Conservation (phyloP, 2,113 vertebrate species). For the Porphyrio hochstetteri region DNA sequence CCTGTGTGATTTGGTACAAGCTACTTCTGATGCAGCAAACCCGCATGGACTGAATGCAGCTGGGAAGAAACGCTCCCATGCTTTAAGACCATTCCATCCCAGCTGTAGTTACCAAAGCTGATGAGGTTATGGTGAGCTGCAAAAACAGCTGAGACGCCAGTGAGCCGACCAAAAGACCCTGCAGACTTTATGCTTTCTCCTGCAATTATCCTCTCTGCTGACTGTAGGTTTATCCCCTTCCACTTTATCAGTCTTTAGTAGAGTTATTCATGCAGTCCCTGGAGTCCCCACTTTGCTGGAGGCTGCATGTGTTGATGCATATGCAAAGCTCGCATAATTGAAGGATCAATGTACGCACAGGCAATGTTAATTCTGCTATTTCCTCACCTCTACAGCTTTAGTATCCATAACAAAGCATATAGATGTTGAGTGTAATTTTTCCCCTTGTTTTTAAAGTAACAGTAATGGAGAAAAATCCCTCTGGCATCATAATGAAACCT, state of each 20-base stretch:
- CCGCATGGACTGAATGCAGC: neutral
- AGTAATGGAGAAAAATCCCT: neutral
- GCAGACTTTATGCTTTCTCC: neutral
- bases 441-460: neutral
- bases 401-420: neutral
- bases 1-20: neutral
- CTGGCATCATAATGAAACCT: slow-evolving; percentile 37
- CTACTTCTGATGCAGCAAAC: neutral
- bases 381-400: neutral
- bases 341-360: neutral
- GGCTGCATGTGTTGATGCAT: neutral
- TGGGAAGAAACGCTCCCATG: neutral
- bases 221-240: neutral
- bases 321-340: neutral
- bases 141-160: neutral
- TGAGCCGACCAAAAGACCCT: neutral
- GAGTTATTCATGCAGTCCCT: neutral
- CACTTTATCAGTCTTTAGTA: neutral
- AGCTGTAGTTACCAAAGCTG: neutral
- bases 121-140: neutral
- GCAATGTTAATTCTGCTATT: neutral
- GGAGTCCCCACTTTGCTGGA: neutral
- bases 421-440: neutral
- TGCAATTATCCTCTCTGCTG: neutral
- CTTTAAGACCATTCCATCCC: neutral